These are phyloP conservation scores for Carlito syrichta DNA, from an alignment of 2,113 vertebrate genomes.

Conservation along the genomic window DNA sequence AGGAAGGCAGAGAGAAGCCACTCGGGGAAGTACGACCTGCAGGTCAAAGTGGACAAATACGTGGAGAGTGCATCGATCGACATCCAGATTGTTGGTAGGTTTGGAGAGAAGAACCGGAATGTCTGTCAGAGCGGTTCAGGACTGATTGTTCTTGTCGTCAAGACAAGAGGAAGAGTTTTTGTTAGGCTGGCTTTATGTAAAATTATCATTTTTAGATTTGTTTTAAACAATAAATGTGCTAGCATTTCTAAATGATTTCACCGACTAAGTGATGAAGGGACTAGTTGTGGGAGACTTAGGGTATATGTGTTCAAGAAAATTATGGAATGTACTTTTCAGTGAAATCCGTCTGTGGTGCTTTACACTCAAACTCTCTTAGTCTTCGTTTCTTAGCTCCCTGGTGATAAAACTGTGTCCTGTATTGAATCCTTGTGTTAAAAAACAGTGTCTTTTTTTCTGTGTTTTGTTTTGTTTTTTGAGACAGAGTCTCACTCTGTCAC, in stretches of 20 bases:
- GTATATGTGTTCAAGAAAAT: neutral
- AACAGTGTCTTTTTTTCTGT: too few species aligned
- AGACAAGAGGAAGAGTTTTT: neutral
- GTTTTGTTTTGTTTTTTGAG: too few species aligned
- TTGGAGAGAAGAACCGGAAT: neutral
- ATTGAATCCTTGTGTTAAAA: constrained; percentile 3
- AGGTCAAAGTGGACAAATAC: constrained; percentile 93
- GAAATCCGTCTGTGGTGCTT: neutral
- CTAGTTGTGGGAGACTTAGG: neutral
- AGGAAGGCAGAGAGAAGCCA: constrained; percentile 94
- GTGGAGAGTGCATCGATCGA: constrained; percentile 90
- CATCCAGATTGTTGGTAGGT: constrained; percentile 96
- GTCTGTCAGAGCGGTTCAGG: neutral
- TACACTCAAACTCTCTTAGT: neutral
- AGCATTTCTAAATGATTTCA: neutral
- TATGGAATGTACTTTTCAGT: neutral
- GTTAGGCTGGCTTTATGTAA: neutral
- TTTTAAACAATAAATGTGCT: neutral
- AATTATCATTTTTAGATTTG: neutral
- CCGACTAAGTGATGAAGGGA: neutral
- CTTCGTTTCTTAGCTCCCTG: neutral
- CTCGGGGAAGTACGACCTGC: constrained; percentile 95
- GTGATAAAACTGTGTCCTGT: neutral
- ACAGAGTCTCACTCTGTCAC: too few species aligned
- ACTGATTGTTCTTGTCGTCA: neutral